Evolutionary conservation across 2,113 vertebrate genomes (phyloP), one percentile per base, ranked within the genome.

Genomic region (Falco punctatus): DNA sequence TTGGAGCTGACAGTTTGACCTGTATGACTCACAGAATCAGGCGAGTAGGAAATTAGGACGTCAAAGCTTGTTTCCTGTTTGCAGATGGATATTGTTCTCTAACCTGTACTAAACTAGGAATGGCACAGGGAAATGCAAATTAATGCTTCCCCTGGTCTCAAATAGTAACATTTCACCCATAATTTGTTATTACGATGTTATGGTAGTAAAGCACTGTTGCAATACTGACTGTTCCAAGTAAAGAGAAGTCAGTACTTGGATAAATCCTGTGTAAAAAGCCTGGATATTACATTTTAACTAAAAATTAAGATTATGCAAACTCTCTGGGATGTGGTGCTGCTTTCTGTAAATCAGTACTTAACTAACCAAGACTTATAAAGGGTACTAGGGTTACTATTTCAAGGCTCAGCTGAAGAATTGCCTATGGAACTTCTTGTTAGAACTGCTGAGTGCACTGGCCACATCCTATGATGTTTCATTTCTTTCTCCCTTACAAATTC

Each of bases 91-190:
- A 94, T 88, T 96, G 94, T 94, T 93, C 90, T 91, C 64, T 27
- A 91, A 27, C 26, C 15, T 30, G 58, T 18, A 32, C 48, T 80
- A 49, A 95, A 77, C 26, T n/a, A 75, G 44, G 61, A 96, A 72
- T 38, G 42, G 66, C 49, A 52, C 44, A 10, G 15, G 75, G 23
- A 92, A 80, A 92, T 71, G 15, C 66, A 67, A 69, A 85, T 75
- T 46, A 71, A 23, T 59, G 21, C 64, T 94, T 79, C 46, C 57
- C 72, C 54, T 90, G 74, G 62, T 82, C 70, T 88, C 87, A 55
- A 58, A 90, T 16, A 90, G 81, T 92, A 91, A 94, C 95, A 82
- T 83, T 96, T 96, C 59, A 96, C 94, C 95, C 89, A 97, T 51
- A 93, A 51, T 71, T 66, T 66, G 40, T 72, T 72, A 30, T 17